Evolutionary conservation across 2,113 vertebrate species (phyloP).

Genomic region (Nansenia antarctica): DNA sequence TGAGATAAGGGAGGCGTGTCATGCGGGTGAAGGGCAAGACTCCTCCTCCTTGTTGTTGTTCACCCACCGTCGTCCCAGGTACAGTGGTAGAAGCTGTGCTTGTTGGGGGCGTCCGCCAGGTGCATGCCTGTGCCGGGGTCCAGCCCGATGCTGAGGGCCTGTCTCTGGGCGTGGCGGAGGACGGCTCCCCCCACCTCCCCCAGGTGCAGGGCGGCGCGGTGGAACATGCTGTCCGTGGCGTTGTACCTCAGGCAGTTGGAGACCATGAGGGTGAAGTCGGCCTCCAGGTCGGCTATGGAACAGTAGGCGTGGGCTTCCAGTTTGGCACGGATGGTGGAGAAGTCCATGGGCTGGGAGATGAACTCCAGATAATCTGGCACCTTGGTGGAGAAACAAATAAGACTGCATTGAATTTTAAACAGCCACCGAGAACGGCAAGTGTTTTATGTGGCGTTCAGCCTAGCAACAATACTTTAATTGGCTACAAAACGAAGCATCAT

Average conservation of each 20-base stretch:
- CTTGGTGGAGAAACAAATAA: constrained; percentile 71
- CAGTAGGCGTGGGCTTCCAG: constrained; percentile 92
- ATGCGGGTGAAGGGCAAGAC: background rate
- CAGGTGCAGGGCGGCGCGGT: constrained; percentile 89
- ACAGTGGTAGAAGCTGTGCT: constrained; percentile 87
- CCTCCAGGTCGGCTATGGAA: constrained; percentile 91
- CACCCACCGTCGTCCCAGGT: constrained; percentile 95
- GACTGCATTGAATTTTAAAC: background rate
- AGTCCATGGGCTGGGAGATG: constrained; percentile 98
- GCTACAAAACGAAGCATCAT: too few species aligned
- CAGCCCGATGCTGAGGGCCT: constrained; percentile 90
- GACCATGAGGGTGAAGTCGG: constrained; percentile 97
- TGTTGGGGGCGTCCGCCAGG: constrained; percentile 86
- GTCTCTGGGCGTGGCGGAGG: constrained; percentile 88
- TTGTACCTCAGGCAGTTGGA: constrained; percentile 99
- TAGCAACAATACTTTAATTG: too few species aligned
- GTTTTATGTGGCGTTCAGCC: too few species aligned
- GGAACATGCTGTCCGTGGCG: constrained; percentile 97
- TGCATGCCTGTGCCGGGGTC: constrained; percentile 90
- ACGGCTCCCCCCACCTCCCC: constrained; percentile 90
- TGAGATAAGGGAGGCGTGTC: background rate
- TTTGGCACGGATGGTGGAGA: constrained; percentile 94
- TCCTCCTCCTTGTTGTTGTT: background rate
- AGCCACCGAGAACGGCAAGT: too few species aligned
- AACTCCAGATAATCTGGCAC: constrained; percentile 99